Conservation (phyloP, 2,113 vertebrate species). For the Neodontobutis hainanensis region DNA sequence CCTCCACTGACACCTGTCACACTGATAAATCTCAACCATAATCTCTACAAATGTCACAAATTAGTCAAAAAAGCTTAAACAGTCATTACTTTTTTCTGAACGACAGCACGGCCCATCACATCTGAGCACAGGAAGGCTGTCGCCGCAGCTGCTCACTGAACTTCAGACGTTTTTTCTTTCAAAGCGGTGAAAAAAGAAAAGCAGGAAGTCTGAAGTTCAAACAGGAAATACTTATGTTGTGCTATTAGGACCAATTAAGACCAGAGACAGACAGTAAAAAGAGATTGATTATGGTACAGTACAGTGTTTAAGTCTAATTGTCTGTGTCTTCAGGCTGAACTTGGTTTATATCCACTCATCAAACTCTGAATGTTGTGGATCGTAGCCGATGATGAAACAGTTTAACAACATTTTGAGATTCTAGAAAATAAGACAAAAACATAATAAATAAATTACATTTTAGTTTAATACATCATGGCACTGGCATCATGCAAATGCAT, state of each 20-base stretch:
- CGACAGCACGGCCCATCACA: background rate
- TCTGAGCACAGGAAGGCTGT: constrained; percentile 6
- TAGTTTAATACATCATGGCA: too few relatives aligned
- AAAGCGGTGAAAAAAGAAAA: constrained; percentile 74
- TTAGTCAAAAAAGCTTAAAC: constrained; percentile 17
- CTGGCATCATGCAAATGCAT: too few relatives aligned
- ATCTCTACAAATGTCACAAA: constrained; percentile 48
- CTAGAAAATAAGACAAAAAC: too few relatives aligned
- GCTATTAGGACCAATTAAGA: constrained; percentile 78
- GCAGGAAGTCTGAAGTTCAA: constrained; percentile 86
- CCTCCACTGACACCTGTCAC: constrained; percentile 50
- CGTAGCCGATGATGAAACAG: too few relatives aligned
- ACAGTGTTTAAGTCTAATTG: constrained; percentile 34
- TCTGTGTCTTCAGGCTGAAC: background rate
- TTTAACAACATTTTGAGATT: too few relatives aligned
- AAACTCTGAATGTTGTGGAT: too few relatives aligned
- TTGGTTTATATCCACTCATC: background rate
- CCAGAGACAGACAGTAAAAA: constrained; percentile 52
- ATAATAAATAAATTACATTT: too few relatives aligned
- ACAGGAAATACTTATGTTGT: constrained; percentile 86
- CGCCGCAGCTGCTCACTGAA: constrained; percentile 76
- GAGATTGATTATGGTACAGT: constrained; percentile 36
- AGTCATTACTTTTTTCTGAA: constrained; percentile 17
- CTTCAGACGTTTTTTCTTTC: constrained; percentile 67
- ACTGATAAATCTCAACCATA: constrained; percentile 24